Evolutionary conservation across 2,888 invertebrate species (phyloP), one percentile per base, ranked within the genome.

Genomic region (Patella pellucida): DNA sequence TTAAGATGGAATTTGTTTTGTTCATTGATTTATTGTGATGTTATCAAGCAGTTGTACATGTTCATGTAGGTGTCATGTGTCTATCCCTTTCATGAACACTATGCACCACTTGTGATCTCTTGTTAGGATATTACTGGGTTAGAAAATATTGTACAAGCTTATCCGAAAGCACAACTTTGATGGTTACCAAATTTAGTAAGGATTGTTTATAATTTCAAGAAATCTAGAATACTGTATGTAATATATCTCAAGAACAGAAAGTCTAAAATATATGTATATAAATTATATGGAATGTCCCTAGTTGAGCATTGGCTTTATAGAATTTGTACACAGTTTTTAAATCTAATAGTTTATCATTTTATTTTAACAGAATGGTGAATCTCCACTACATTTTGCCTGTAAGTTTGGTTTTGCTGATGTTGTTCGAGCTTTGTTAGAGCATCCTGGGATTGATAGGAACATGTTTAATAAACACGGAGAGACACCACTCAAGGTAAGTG

Each of bases 301-400:
- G n/a, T n/a, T 68, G 19, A 31, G 5, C 16, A 11, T 68, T 70
- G 41, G 15, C 41, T 71, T n/a, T 15, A 19, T 50, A 31, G 7
- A n/a, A 51, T 71, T 72, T 51, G 69, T 31, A 62, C 41, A 15
- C 51, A 50, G 31, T 16, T 70, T 12, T 19, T 50, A 70, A 41
- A 16, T 41, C 3, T 15, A 19, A 27, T 69, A 71, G 12, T 51
- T 69, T 69, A 12, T 23, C 51, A 51, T 71, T 71, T 70, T 51
- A 27, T 77, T 77, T 83, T 85, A 41, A 15, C 78, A 91, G 90
- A 79, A 79, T 70, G 86, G 87, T 75, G 98, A 98, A 91, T 97
- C 97, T 0, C 97, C 98, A 0, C 92, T 98, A 16, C 98, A 98
- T 92, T 96, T 98, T 92, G 98, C 98, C 31, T 94, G 95, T 2